Conservation (phyloP, 1,140 invertebrate genomes). For the Copidosoma floridanum region DNA sequence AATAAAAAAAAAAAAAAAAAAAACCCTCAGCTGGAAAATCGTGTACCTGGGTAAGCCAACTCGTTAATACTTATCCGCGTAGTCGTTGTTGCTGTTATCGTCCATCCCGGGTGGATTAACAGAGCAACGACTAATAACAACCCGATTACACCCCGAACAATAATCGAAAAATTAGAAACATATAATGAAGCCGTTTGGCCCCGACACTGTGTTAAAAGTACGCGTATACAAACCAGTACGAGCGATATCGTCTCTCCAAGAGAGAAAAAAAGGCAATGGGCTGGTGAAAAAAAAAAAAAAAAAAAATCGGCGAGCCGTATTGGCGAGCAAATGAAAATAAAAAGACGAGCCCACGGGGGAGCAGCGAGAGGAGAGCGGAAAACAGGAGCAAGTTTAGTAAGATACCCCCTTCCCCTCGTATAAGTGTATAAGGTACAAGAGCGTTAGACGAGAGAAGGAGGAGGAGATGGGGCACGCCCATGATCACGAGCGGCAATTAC, state of each 20-base stretch:
- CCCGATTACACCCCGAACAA: too few relatives aligned
- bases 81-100: too few relatives aligned
- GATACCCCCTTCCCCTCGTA: too few relatives aligned
- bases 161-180: not conserved
- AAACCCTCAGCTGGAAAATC: too few relatives aligned
- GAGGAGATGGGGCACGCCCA: constrained; percentile 26
- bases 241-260: not conserved
- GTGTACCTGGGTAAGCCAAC: too few relatives aligned
- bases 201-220: not conserved
- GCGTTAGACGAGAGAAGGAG: not conserved
- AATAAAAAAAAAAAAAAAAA: too few relatives aligned
- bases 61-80: too few relatives aligned
- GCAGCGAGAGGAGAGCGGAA: not conserved
- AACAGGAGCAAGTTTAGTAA: too few relatives aligned
- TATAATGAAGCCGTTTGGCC: not conserved
- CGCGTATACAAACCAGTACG: not conserved
- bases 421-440: not conserved
- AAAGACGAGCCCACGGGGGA: not conserved
- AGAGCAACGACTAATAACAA: too few relatives aligned
- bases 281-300: not conserved
- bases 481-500: constrained; percentile 25
- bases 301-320: not conserved
- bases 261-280: not conserved
- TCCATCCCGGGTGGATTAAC: too few relatives aligned
- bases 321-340: not conserved